Base-by-base conservation (phyloP, 2,797 vertebrate genomes). In the Gobionotothen gibberifrons region DNA sequence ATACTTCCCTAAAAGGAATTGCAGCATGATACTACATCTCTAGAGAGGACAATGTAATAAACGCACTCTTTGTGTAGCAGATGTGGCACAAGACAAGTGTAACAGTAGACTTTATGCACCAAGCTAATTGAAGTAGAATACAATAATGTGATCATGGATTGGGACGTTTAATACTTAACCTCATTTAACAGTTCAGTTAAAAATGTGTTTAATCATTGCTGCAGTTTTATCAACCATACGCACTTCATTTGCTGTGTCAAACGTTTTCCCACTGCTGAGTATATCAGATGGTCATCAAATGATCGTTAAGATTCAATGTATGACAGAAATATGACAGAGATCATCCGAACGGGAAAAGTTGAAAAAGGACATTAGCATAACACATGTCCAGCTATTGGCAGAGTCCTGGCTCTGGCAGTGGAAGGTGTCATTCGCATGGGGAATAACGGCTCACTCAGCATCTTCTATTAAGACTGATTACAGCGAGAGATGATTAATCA, bases 361-460 rank as follows among this genome's bases (percentile, higher is more conserved):
- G 71, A 85, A 79, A 42, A 83, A 62, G 55, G 16, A 53, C 71
- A 88, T 87, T 78, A 81, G 54, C 84, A 82, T 83, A 74, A 88
- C 53, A 89, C 86, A 84, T 72, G 62, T 61, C 69, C 61, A 46
- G 54, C 62, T 81, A 48, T 69, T 77, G 78, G 82, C 84, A 64
- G 59, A 22, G 56, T 52, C 55, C 63, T 17, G 69, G 62, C 70
- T 72, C 43, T 51, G 67, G 78, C 57, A 58, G 64, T 78, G 74
- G 56, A 40, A 61, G 69, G 63, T 76, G 79, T 85, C 85, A 11
- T 43, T 69, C 55, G 43, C 47, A 81, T 26, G 59, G 72, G 81
- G 84, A 91, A 81, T 82, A 69, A 82, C 69, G 19, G 72, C 70
- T 61, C 63, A 72, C 74, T 81, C 85, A 84, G 85, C 84, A 80